Conservation (phyloP, 2,113 vertebrate genomes). For the Tenebrosternarchus preto region DNA sequence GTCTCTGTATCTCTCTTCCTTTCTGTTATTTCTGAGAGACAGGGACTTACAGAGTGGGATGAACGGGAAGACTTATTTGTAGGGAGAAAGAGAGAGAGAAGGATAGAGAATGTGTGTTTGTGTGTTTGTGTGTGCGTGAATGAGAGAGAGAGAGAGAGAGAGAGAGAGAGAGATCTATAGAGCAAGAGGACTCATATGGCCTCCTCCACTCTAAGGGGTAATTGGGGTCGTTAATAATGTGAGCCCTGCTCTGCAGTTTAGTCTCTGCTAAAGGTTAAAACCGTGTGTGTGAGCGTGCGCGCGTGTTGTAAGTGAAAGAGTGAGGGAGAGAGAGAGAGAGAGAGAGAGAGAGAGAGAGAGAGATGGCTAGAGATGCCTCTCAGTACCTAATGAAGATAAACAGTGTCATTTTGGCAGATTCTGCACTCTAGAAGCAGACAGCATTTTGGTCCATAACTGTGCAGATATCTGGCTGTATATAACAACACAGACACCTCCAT, state of each 20-base stretch:
- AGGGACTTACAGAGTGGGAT: not conserved
- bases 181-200: conserved; percentile 17
- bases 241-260: conserved; percentile 41
- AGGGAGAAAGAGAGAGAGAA: not conserved
- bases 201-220: conserved; percentile 46
- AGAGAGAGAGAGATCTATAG: conserved; percentile 15
- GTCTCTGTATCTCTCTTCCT: conserved; percentile 21
- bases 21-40: not conserved
- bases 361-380: conserved; percentile 11
- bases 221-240: conserved; percentile 53
- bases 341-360: conserved; percentile 19
- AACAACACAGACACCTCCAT: conserved; percentile 26
- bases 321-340: not conserved
- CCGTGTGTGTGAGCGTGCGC: conserved; percentile 16
- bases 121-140: not conserved
- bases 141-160: not conserved
- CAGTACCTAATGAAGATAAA: conserved; percentile 44
- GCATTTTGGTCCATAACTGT: conserved; percentile 48
- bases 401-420: conserved; percentile 43
- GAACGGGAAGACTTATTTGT: not conserved
- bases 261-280: conserved; percentile 56
- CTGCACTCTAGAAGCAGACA: conserved; percentile 46
- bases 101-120: not conserved
- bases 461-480: conserved; percentile 44
- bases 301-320: not conserved